Evolutionary conservation across 2,113 vertebrate genomes (phyloP), one percentile per base, ranked within the genome.

Genomic region (Recurvirostra avosetta): DNA sequence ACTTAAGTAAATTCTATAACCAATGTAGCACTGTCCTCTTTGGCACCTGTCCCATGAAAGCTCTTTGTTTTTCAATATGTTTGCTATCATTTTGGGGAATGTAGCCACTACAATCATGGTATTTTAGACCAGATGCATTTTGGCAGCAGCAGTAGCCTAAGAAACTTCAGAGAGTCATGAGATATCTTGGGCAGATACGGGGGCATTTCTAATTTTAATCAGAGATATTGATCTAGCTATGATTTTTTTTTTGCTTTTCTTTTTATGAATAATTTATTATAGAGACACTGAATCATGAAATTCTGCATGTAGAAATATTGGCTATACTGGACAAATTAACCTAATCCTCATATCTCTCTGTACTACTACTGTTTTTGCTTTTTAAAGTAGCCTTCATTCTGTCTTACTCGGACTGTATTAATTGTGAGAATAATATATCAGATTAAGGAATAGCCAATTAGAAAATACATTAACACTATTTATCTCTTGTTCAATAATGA

Each of bases 211-310:
- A 68, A 78, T 95, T 96, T 95, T 94, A 86, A 92, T 93, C 77
- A 76, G 62, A 87, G 49, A 41, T 96, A 94, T 66, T 90, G 95
- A 95, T 91, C 84, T 78, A 85, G 52, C 43, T 75, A 47, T 65
- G 65, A 25, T 73, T 79, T 84, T 88, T 71, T 73, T 63, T 18
- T 62, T 62, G n/a, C 29, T 74, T 93, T 81, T 86, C 89, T 90
- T 92, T 97, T 97, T 83, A 95, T 95, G 88, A 96, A 94, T 96
- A 88, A 96, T 96, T 96, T 96, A 96, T 91, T 88, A 86, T 23
- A 83, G 85, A 96, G 79, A 90, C 58, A 94, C 49, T 87, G 92
- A 90, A 87, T 94, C 80, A 47, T 88, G 66, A 90, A 75, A 85
- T 87, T 87, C 77, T 75, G 59, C 49, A 58, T 96, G 75, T 85